Base-by-base conservation (phyloP, 2,888 invertebrate species). In the Palloptera scutellata region DNA sequence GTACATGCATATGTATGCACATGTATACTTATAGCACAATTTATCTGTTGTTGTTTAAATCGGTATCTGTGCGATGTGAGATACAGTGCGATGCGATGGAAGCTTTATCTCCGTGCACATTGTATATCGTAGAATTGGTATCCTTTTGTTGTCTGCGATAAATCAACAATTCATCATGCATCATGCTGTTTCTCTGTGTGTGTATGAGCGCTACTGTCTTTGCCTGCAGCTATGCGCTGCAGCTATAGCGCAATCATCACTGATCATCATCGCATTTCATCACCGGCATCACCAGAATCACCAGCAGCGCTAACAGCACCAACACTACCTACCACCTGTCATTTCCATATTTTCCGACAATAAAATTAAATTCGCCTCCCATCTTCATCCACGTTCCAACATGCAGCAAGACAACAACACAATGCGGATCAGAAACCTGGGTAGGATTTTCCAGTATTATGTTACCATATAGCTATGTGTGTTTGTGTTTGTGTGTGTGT, bases 81-180 rank as follows among this genome's bases (percentile, higher is more conserved):
- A 20, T 19, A 11, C 12, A 11, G 6, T 30, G 30, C 30, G 30
- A 30, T 30, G 30, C 30, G 3, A 30, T 30, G 30, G 30, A 30
- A 4, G 30, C 30, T 6, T 4, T 30, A 30, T 30, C 30, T 30
- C 3, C 30, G 3, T 6, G 30, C 30, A 6, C 6, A 30, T 30
- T 6, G 6, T 30, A 30, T 30, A 30, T 30, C 6, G 30, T 30
- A 30, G 30, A 30, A 30, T 30, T 30, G 30, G 67, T 72, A 68
- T 74, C 63, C 64, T 66, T 69, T 72, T 70, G 62, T 67, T 75
- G 77, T 75, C 74, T 74, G 73, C 72, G 69, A 82, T 81, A 82
- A 82, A 81, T 82, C 81, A 81, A 77, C 77, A 77, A 82, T 79
- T 81, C 77, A 79, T 80, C 75, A 76, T 75, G 76, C 78, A 75